Percentiles rank a stretch among this genome's conserved stretches.
phyloP scores from a whole-genome alignment of 2,113 vertebrate species.

The Siniperca chuatsi region DNA sequence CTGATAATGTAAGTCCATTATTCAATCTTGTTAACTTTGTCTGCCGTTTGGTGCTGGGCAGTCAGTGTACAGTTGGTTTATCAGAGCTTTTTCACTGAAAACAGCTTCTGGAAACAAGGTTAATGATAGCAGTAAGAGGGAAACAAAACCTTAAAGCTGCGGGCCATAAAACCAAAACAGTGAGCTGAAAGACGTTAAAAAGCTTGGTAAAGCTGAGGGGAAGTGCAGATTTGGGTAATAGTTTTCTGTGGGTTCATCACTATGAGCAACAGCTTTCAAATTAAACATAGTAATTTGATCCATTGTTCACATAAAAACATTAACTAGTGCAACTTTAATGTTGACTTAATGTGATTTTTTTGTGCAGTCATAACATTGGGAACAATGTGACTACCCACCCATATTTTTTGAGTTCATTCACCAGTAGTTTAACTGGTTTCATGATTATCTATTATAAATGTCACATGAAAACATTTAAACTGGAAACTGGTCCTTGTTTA shows the following conservation, averaged over 20 bases:
- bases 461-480: conserved; percentile 34
- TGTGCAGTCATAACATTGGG: not conserved
- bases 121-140: not conserved
- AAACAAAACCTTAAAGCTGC: not conserved
- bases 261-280: not conserved
- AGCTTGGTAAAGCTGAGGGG: not conserved
- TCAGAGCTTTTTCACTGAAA: not conserved
- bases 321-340: not conserved
- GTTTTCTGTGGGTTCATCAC: not conserved
- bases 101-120: too few species aligned
- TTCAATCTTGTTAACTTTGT: not conserved
- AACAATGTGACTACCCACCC: not conserved
- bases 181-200: not conserved
- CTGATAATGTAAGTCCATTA: not conserved
- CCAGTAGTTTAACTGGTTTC: not conserved
- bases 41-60: not conserved
- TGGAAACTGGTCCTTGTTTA: not conserved
- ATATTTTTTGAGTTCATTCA: not conserved
- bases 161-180: not conserved
- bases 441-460: conserved; percentile 22
- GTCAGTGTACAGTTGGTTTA: not conserved
- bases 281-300: not conserved
- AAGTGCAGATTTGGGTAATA: not conserved
- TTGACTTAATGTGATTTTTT: not conserved
- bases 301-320: not conserved